Percentiles rank a stretch among this genome's conserved stretches.
Conservation (phyloP, 2,113 vertebrate genomes). For the western clawed frog (Xenopus tropicalis) region DNA sequence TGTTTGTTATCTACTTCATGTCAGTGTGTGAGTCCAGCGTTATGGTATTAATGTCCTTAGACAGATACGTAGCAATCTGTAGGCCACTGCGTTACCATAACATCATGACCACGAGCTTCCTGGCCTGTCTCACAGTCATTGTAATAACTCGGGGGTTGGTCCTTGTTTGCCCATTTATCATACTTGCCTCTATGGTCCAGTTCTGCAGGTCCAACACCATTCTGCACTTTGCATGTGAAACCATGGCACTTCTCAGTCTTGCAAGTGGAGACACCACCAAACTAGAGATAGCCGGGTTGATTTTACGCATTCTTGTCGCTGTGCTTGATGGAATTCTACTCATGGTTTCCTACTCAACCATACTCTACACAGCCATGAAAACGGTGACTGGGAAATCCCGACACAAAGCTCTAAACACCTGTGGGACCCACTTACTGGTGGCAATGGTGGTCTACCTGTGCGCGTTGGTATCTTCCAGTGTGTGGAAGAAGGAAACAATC, state of each 20-base stretch:
- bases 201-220: conserved; percentile 53
- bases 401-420: conserved; percentile 2
- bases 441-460: conserved; percentile 49
- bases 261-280: conserved; percentile 53
- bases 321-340: background rate
- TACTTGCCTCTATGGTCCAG: conserved; percentile 30
- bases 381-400: background rate
- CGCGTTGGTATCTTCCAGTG: conserved; percentile 63
- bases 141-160: background rate
- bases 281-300: background rate
- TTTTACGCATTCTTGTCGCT: background rate
- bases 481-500: conserved; percentile 50
- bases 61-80: conserved; percentile 13
- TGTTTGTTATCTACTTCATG: conserved; percentile 6
- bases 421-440: conserved; percentile 54
- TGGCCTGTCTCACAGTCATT: background rate
- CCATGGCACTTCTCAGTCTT: conserved; percentile 58
- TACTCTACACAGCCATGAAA: background rate
- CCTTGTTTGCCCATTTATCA: background rate
- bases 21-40: background rate
- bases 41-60: conserved; percentile 9
- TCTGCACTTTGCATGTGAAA: conserved; percentile 56
- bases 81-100: conserved; percentile 1
- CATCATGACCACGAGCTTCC: background rate
- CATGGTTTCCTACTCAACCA: conserved; percentile 3